Evolutionary conservation across 2,888 invertebrate genomes (phyloP).

Genomic region (Drosophila dives): DNA sequence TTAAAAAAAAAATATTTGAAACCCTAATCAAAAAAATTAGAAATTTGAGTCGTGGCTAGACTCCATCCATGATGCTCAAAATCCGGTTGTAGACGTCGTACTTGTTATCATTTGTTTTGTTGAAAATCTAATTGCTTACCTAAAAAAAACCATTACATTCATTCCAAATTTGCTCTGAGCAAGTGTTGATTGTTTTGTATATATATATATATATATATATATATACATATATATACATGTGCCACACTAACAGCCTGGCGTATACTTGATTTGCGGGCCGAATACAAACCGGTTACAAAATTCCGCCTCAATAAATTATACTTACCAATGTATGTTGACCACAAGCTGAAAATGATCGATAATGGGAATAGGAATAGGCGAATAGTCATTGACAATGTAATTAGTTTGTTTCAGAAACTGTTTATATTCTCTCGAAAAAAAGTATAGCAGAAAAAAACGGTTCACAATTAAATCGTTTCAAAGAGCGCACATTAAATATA

Average conservation of each 20-base stretch:
- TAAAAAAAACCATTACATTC: background rate
- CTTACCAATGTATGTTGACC: slow-evolving; percentile 26
- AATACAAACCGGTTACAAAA: slow-evolving; percentile 51
- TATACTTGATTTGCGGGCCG: slow-evolving; percentile 55
- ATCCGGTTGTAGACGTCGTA: background rate
- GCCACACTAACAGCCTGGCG: slow-evolving; percentile 33
- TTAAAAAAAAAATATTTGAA: background rate
- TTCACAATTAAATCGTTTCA: slow-evolving; percentile 64
- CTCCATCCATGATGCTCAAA: background rate
- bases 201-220: background rate
- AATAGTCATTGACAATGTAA: slow-evolving; percentile 7
- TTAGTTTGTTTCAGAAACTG: slow-evolving; percentile 54
- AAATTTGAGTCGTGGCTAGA: background rate
- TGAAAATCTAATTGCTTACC: background rate
- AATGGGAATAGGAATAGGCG: slow-evolving; percentile 5
- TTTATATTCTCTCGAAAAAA: slow-evolving; percentile 52
- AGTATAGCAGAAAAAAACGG: slow-evolving; percentile 38
- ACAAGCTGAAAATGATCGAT: slow-evolving; percentile 1
- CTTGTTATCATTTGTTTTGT: background rate
- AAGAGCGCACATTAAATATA: slow-evolving; percentile 27
- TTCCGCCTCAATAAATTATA: slow-evolving; percentile 32
- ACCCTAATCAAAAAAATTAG: background rate
- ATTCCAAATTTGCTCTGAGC: background rate
- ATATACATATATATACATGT: slow-evolving; percentile 1
- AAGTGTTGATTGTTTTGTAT: background rate